Base-by-base conservation (phyloP, 2,888 invertebrate species). In the Amiota mariae region DNA sequence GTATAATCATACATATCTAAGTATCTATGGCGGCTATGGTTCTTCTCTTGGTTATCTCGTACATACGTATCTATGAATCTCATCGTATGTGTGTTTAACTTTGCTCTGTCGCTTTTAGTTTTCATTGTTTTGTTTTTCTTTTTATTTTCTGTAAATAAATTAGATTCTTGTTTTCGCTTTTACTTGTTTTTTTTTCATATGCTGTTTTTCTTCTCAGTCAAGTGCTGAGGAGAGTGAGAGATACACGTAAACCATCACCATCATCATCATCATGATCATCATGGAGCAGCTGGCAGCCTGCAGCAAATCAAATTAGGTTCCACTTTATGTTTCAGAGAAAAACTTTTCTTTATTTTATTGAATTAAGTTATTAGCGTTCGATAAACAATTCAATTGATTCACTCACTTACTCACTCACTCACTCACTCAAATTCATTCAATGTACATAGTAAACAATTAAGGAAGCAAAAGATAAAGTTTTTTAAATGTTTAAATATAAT, bases 11-110 rank as follows among this genome's bases (percentile, higher is more conserved):
- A 20, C 10, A 20, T 36, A 59, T 15, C 24, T 20, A 59, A 59
- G 20, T 59, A 59, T 59, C 59, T 59, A 59, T 20, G 20, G 20
- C 18, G 9, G 59, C 59, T 36, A 36, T 36, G 36, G 36, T 36
- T 36, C 36, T 36, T 36, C 54, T 59, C 24, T 59, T 24, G 18
- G 18, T 59, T 15, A 15, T 36, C 36, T 36, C 36, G 9, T 59
- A 59, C 20, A 18, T 59, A 18, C 2, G 15, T 15, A 59, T 59
- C 59, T 59, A 54, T 15, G 57, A 57, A 36, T 36, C 36, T 36
- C 36, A 6, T 36, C 15, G 59, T n/a, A 18, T 15, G 8, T 59
- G 77, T 79, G 78, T 78, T 66, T 74, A 72, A 77, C 78, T 79
- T 78, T 63, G 51, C 67, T 61, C 57, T 64, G 70, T 73, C 64